Evolutionary conservation across 1,140 invertebrate genomes (phyloP).

Genomic region (Drosophila micromelanica): DNA sequence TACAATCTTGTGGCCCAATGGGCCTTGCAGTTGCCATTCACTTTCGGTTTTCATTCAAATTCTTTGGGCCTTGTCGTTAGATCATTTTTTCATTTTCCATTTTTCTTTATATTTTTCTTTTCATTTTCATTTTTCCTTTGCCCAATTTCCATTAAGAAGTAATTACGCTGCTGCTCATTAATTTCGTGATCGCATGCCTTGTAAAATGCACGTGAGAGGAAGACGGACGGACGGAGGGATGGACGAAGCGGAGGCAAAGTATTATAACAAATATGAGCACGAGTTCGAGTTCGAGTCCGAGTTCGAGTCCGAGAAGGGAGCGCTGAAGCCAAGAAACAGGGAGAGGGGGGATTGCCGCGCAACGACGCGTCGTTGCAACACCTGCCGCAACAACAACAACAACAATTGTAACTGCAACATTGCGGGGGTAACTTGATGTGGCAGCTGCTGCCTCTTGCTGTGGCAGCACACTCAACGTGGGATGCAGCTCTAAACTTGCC

Average conservation of each 20-base stretch:
- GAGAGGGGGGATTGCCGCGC: constrained; percentile 1
- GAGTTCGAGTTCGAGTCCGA: constrained; percentile 25
- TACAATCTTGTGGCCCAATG: no score
- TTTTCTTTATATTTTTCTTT: constrained; percentile 18
- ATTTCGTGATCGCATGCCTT: constrained; percentile 78
- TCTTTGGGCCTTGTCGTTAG: constrained; percentile 5
- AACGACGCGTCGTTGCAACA: constrained; percentile 31
- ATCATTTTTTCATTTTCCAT: constrained; percentile 25
- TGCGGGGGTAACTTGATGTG: constrained; percentile 8
- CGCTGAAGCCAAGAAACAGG: background rate
- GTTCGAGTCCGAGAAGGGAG: constrained; percentile 10
- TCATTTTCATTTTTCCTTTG: constrained; percentile 50
- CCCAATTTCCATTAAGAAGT: constrained; percentile 81
- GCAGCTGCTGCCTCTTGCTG: constrained; percentile 2
- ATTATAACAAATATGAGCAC: constrained; percentile 42
- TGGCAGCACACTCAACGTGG: background rate
- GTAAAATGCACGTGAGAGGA: constrained; percentile 53
- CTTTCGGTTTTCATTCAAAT: background rate
- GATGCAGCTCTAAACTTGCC: constrained; percentile 6
- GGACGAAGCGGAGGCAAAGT: background rate
- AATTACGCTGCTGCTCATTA: constrained; percentile 81
- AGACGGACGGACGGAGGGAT: background rate
- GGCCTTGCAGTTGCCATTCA: no score
- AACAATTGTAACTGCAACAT: constrained; percentile 5
- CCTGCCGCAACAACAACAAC: constrained; percentile 12